Evolutionary conservation across 1,140 invertebrate genomes (phyloP).

Genomic region (Sitobion miscanthi): DNA sequence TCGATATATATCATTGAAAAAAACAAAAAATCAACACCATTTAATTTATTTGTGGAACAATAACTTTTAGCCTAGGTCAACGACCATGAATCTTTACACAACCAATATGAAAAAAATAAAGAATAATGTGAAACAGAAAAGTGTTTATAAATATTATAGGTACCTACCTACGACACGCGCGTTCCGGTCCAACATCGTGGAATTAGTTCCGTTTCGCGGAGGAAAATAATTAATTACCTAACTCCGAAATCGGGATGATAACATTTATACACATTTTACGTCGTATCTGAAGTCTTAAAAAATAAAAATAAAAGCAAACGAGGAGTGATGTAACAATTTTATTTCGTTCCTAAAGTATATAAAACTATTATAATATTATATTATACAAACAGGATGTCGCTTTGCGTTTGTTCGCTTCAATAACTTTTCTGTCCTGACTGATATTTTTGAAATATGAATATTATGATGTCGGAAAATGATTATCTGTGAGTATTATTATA

Average conservation of each 20-base stretch:
- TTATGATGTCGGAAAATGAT: background rate
- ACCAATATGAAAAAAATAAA: background rate
- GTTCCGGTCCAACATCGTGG: background rate
- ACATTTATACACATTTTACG: background rate
- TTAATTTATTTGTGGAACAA: too few relatives aligned
- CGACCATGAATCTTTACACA: background rate
- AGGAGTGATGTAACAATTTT: background rate
- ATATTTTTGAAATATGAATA: background rate
- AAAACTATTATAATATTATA: too few relatives aligned
- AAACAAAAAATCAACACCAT: too few relatives aligned
- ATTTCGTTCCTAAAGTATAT: background rate
- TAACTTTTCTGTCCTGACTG: background rate
- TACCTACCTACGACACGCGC: background rate
- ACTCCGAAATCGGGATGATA: background rate
- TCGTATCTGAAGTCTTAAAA: background rate
- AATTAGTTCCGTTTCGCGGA: constrained; percentile 14
- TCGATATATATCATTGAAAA: too few relatives aligned
- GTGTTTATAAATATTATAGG: background rate
- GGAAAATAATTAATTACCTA: constrained; percentile 18
- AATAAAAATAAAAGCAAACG: background rate
- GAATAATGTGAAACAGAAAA: background rate
- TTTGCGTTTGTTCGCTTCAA: background rate
- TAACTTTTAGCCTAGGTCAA: background rate
- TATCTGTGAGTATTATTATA: background rate
- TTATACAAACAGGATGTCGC: background rate